Base-by-base conservation (phyloP, 2,113 vertebrate genomes). In the Erinaceus europaeus region DNA sequence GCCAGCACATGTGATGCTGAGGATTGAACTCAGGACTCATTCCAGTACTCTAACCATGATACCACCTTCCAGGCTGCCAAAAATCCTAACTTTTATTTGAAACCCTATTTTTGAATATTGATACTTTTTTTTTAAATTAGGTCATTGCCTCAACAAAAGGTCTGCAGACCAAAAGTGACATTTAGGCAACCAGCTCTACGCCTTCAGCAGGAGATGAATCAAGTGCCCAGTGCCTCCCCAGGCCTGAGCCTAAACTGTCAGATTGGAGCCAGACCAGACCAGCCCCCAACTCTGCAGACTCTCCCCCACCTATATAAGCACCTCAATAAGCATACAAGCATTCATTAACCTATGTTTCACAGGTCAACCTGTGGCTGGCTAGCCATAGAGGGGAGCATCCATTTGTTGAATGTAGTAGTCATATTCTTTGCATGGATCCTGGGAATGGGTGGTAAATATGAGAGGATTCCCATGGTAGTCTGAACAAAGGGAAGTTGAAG, bases 51-150 rank as follows among this genome's bases (percentile, higher is more conserved):
- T n/a, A n/a, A n/a, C n/a, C n/a, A n/a, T n/a, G n/a, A n/a, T n/a
- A n/a, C n/a, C n/a, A n/a, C n/a, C n/a, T n/a, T n/a, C n/a, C n/a
- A n/a, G n/a, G n/a, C n/a, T n/a, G n/a, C 59, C 40, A 48, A 13
- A 85, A 91, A 52, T 77, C 40, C 46, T 88, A n/a, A 76, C 44
- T 82, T 82, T 73, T 68, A 52, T 75, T 13, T 52, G 68, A 81
- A 86, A 59, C 32, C 21, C 38, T 55, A 59, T 32, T 79, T 88
- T 76, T 50, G 55, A 61, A n/a, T 75, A 23, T 86, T 46, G 55
- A n/a, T 81, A 34, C n/a, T 73, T 55, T 81, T 34, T 34, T 74
- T 61, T 46, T 15, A 36, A 65, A 67, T 34, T 36, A 69, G 81
- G 50, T 88, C n/a, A 92, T 25, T 62, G 29, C 52, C 74, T 23